Evolutionary conservation across 2,888 invertebrate species (phyloP), one percentile per base, ranked within the genome.

Genomic region (Notodonta dromedarius): DNA sequence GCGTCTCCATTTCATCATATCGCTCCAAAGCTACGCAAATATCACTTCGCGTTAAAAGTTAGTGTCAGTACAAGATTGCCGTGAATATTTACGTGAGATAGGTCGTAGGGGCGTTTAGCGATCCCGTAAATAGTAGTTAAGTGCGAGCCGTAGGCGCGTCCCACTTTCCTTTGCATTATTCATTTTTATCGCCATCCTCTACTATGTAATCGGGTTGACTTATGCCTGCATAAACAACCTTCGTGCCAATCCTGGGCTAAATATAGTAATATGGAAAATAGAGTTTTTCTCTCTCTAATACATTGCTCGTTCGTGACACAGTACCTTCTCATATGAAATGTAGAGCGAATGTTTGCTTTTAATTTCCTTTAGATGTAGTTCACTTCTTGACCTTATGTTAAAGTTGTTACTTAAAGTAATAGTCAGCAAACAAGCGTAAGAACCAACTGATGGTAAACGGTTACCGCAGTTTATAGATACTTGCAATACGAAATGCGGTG

Each of bases 201-300:
- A 24, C 35, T 35, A 53, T 16, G 12, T 35, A 12, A 35, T 12
- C 53, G 35, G 24, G 35, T 35, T 16, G 35, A 35, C 8, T 35
- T 53, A 53, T 53, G 11, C 13, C 13, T 13, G 35, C 53, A 7
- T n/a, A 7, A 35, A 35, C 11, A 35, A 4, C 32, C 53, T 35
- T n/a, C n/a, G 53, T 35, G n/a, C 13, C 53, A 44, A 14, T 71
- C 65, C 13, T n/a, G 46, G 2, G 2, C 59, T 67, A 67, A 63
- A 66, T 66, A 58, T 63, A 58, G 54, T 53, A 11, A 48, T 66
- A 69, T 65, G 67, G 56, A 72, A 71, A 69, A 57, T 52, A 62
- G 56, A 39, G 35, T 61, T 55, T 46, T 50, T 57, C 61, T 61
- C 62, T 65, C 58, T 54, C 35, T 56, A 12, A 62, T 57, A 46